Evolutionary conservation across 2,888 invertebrate species (phyloP).

Genomic region (Elysia crispata): DNA sequence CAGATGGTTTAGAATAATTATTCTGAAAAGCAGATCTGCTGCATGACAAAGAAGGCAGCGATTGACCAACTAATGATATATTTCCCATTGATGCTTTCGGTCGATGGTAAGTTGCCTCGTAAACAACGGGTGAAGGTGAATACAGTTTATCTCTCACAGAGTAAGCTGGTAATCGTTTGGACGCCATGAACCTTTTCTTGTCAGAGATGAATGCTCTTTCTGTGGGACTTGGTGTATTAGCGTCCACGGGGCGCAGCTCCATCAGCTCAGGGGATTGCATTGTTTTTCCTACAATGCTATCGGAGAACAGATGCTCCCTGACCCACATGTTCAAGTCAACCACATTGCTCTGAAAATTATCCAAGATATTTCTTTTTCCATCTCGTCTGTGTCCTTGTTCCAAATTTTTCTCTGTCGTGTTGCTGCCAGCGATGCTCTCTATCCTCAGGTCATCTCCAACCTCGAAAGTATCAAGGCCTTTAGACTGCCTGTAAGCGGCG

Average conservation of each 20-base stretch:
- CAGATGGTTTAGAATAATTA: neutral
- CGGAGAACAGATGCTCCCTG: neutral
- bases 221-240: neutral
- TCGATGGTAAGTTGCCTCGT: conserved; percentile 20
- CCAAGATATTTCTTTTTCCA: no score
- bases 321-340: conserved; percentile 1
- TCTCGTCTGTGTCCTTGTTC: no score
- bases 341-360: no score
- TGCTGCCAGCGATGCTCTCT: neutral
- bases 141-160: neutral
- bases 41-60: conserved; percentile 7
- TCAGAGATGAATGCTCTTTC: neutral
- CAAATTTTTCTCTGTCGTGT: no score
- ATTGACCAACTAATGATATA: conserved; percentile 29
- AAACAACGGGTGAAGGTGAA: conserved; percentile 29
- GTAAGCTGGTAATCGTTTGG: neutral
- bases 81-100: conserved; percentile 23
- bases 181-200: neutral
- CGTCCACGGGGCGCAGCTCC: conserved; percentile 14
- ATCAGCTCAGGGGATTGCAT: conserved; percentile 6
- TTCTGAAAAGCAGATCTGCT: neutral
- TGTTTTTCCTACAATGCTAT: neutral
- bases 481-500: neutral
- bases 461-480: neutral
- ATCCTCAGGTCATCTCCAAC: conserved; percentile 21